Conservation (phyloP, 2,113 vertebrate species). For the Tyto alba region DNA sequence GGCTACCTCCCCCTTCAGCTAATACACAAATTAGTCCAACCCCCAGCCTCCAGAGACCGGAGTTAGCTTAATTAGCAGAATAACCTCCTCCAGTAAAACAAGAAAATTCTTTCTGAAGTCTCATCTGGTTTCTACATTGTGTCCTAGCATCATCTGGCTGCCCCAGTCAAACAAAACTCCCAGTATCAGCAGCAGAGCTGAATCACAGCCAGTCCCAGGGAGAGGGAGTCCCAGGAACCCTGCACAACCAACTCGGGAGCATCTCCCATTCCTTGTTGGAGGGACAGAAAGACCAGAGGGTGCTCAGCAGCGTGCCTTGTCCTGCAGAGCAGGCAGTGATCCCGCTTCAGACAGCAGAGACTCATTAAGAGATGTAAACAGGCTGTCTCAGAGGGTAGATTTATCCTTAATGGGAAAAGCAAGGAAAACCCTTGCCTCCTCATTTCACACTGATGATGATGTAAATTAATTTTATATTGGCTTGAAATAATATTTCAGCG, state of each 20-base stretch:
- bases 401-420: constrained; percentile 10
- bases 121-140: neutral
- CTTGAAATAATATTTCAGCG: neutral
- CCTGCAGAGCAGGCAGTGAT: neutral
- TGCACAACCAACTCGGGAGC: fast-evolving
- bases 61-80: neutral
- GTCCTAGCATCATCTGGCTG: neutral
- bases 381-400: neutral
- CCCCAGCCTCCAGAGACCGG: neutral
- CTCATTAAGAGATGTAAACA: neutral
- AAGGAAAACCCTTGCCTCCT: neutral
- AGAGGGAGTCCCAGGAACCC: neutral
- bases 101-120: neutral
- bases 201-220: neutral
- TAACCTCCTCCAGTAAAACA: neutral
- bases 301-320: neutral
- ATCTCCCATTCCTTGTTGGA: neutral
- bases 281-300: neutral
- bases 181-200: neutral
- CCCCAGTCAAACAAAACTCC: neutral
- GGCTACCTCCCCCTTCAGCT: neutral
- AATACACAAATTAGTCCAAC: neutral
- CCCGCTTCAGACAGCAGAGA: neutral
- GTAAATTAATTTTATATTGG: neutral
- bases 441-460: neutral